These are phyloP conservation scores for Prorops nasuta DNA, from an alignment of 1,140 invertebrate genomes.

Conservation along the genomic window DNA sequence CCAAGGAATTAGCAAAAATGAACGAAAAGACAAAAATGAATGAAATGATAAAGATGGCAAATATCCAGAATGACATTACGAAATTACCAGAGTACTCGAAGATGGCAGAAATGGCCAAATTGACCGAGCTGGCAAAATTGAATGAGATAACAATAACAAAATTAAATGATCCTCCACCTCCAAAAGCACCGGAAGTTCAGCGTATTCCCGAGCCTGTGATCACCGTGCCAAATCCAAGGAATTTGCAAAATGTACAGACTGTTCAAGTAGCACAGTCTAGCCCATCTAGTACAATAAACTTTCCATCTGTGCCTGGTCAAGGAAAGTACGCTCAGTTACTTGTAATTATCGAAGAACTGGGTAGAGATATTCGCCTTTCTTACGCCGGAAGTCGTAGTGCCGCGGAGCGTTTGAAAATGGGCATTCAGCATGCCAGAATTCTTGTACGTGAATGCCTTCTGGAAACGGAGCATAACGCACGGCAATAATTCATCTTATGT, in stretches of 20 bases:
- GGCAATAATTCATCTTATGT: conserved; percentile 56
- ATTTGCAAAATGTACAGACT: conserved; percentile 48
- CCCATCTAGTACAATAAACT: conserved; percentile 50
- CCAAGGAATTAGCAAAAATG: conserved; percentile 54
- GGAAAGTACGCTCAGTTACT: conserved; percentile 76
- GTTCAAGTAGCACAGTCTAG: conserved; percentile 49
- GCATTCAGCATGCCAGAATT: conserved; percentile 77
- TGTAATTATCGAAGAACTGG: conserved; percentile 81
- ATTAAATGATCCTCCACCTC: conserved; percentile 45
- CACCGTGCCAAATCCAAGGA: conserved; percentile 54
- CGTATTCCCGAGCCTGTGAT: conserved; percentile 55
- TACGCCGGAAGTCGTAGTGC: conserved; percentile 81
- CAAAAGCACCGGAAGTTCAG: conserved; percentile 40
- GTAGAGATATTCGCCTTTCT: conserved; percentile 76
- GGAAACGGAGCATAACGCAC: conserved; percentile 75
- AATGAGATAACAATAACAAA: conserved; percentile 56
- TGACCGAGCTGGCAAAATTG: conserved; percentile 51
- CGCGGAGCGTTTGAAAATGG: conserved; percentile 74
- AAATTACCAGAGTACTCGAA: conserved; percentile 52
- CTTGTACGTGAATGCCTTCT: conserved; percentile 79
- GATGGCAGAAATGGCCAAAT: conserved; percentile 54
- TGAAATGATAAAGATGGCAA: conserved; percentile 55
- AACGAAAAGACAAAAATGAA: conserved; percentile 55
- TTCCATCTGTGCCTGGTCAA: conserved; percentile 50
- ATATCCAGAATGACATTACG: conserved; percentile 50